phyloP scores from a whole-genome alignment of 2,797 vertebrate species.

The Macroramphosus scolopax region DNA sequence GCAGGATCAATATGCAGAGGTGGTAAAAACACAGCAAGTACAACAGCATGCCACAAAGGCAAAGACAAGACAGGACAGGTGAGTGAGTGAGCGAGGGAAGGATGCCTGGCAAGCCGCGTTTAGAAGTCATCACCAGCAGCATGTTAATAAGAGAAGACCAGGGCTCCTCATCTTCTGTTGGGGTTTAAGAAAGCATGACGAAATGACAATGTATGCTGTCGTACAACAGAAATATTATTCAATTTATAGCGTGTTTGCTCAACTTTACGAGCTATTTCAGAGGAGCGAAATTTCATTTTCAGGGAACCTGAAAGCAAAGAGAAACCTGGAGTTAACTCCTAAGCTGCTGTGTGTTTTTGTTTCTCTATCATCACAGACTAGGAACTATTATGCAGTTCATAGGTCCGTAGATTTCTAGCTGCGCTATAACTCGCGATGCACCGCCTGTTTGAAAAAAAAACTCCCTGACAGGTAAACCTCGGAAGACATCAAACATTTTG shows the following conservation, averaged over 20 bases:
- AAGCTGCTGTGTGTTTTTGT: too few relatives aligned
- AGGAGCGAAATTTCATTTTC: too few relatives aligned
- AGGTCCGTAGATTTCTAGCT: conserved; percentile 48
- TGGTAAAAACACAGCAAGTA: conserved; percentile 71
- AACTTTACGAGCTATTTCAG: too few relatives aligned
- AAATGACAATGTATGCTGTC: too few relatives aligned
- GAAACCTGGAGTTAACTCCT: too few relatives aligned
- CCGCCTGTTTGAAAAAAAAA: conserved; percentile 65
- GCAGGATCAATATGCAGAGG: conserved; percentile 75
- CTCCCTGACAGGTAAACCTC: conserved; percentile 67
- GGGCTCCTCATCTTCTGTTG: conserved; percentile 24
- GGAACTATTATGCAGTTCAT: conserved; percentile 44
- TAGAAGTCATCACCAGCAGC: conserved; percentile 39
- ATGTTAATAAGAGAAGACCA: conserved; percentile 40
- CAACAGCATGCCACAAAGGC: conserved; percentile 65
- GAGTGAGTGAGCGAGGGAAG: conserved; percentile 44
- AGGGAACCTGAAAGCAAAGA: too few relatives aligned
- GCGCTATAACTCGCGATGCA: conserved; percentile 50
- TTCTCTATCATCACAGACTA: conserved; percentile 27
- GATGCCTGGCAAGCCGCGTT: conserved; percentile 53
- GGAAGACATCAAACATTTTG: conserved; percentile 71
- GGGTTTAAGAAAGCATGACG: conserved; percentile 36
- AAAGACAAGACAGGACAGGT: conserved; percentile 48
- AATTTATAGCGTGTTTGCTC: too few relatives aligned
- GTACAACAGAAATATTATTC: conserved; percentile 6